phyloP scores from a whole-genome alignment of 2,113 vertebrate genomes.

The Pyrgilauda ruficollis region DNA sequence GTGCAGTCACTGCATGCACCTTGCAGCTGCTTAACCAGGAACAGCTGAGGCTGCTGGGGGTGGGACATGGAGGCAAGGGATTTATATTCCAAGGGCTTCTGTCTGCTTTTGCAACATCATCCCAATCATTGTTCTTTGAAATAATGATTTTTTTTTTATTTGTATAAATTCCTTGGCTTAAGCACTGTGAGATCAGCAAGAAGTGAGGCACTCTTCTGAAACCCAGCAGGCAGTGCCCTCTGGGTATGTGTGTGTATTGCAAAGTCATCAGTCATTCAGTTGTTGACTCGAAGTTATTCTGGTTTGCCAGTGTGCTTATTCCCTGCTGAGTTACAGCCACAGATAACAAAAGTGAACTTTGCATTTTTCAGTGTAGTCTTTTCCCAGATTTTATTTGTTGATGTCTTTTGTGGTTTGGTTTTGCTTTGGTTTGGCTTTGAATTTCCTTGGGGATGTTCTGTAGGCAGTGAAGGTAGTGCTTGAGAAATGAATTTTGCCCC shows the following conservation, averaged over 20 bases:
- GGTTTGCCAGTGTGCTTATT: neutral
- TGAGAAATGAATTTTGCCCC: neutral
- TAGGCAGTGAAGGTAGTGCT: neutral
- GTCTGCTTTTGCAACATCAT: neutral
- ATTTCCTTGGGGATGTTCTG: neutral
- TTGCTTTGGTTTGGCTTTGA: neutral
- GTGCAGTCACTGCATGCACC: neutral
- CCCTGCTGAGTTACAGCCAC: neutral
- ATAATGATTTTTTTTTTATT: neutral
- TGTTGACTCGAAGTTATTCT: slow-evolving; percentile 12
- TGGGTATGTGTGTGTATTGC: neutral
- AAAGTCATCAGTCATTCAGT: neutral
- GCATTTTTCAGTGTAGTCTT: neutral
- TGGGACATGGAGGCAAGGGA: neutral
- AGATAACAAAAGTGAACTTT: slow-evolving; percentile 17
- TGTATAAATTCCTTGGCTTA: neutral
- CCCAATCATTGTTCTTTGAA: neutral
- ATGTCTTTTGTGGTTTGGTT: neutral
- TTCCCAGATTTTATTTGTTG: neutral
- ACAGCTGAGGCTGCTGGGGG: neutral
- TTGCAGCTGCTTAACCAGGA: neutral
- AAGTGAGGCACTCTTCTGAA: neutral
- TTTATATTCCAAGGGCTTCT: neutral
- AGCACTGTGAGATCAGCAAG: neutral
- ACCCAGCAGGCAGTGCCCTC: neutral